Base-by-base conservation (phyloP, 1,140 invertebrate species). In the Lepidurus couesii region DNA sequence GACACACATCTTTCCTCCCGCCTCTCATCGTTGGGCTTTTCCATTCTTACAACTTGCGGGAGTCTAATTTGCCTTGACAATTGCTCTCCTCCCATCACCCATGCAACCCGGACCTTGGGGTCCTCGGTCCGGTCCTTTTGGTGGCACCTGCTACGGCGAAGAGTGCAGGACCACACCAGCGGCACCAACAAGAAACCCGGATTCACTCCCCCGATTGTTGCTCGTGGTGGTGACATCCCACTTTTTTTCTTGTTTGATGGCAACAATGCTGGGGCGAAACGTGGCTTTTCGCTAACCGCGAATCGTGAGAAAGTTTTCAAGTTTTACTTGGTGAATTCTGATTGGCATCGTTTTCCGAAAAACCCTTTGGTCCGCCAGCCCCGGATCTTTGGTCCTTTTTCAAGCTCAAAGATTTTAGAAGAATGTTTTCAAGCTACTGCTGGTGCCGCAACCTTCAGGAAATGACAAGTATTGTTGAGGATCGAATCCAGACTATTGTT, bases 1-100 rank as follows among this genome's bases (percentile, higher is more conserved):
- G 53, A 65, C 53, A 65, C 53, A 65, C 53, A 65, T 65, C 53
- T 65, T 16, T 65, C 53, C 53, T 65, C 53, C 53, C 53, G 53
- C 53, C 53, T 65, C 53, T 65, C 16, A 65, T 65, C 53, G 53
- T 65, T 34, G 53, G 53, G 53, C 47, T 65, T 65, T 65, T 65
- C 53, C 53, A 65, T 65, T 65, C 53, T 65, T 65, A 65, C 53
- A 65, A 65, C 53, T 65, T 65, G 53, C 53, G 53, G 53, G 53
- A 65, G 53, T 65, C 53, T 65, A 65, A 65, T 65, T 65, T 65
- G 53, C 53, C 53, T 65, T 65, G 53, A 65, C 53, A 65, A 65
- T 65, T 16, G 53, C 53, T 65, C 53, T 65, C 53, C 53, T 65
- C 53, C 53, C 53, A 65, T 65, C 53, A 65, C 53, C 53, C 53